A percentile compares a stretch with the other conserved stretches of the same genome.
Conservation (phyloP, 2,113 vertebrate genomes). For the Fregata magnificens region DNA sequence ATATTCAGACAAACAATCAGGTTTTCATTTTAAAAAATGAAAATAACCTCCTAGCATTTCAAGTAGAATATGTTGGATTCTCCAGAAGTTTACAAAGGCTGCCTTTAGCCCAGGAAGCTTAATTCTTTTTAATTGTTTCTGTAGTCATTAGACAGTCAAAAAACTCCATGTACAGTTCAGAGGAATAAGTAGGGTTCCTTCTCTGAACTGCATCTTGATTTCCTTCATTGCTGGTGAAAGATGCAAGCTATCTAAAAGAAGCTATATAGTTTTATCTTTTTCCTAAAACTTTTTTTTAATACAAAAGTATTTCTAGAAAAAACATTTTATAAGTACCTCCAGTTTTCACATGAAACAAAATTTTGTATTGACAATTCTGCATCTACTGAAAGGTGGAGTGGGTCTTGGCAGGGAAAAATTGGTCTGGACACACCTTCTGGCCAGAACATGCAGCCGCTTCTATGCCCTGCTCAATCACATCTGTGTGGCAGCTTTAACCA, state of each 20-base stretch:
- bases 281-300: neutral
- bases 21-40: neutral
- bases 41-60: neutral
- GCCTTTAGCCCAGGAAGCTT: neutral
- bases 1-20: neutral
- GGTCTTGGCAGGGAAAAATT: neutral
- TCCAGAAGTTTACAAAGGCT: neutral
- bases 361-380: neutral
- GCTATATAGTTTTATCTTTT: neutral
- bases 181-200: neutral
- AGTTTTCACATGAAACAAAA: neutral
- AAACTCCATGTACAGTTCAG: neutral
- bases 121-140: neutral
- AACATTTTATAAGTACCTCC: neutral
- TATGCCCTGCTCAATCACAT: neutral
- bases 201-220: neutral
- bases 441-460: neutral
- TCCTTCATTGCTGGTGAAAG: neutral
- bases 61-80: neutral
- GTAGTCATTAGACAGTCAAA: neutral
- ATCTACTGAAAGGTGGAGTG: neutral
- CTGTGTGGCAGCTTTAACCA: neutral
- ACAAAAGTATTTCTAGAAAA: neutral
- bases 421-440: neutral
- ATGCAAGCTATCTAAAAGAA: neutral